A percentile compares a stretch with the other conserved stretches of the same genome.
phyloP scores from a whole-genome alignment of 2,888 invertebrate genomes.

The Caenorhabditis sp. region DNA sequence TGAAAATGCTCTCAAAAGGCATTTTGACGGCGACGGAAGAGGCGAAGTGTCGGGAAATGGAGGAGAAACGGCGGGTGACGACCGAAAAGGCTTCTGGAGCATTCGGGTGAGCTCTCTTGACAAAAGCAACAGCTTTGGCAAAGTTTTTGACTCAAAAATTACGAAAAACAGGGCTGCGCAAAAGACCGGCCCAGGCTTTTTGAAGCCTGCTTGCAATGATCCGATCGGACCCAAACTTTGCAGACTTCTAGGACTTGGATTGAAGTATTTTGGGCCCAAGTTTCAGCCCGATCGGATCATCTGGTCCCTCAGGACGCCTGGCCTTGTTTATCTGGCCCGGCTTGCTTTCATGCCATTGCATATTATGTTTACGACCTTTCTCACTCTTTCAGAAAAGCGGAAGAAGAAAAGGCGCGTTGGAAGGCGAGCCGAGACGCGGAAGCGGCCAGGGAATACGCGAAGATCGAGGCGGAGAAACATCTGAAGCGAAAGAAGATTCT shows the following conservation, averaged over 20 bases:
- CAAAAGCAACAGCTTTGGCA: too few relatives aligned
- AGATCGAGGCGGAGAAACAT: constrained; percentile 60
- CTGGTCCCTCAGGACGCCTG: too few relatives aligned
- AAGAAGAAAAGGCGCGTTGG: constrained; percentile 73
- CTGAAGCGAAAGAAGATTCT: constrained; percentile 56
- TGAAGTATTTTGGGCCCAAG: too few relatives aligned
- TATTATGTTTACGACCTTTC: too few relatives aligned
- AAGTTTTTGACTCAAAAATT: background rate
- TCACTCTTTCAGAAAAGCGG: constrained; percentile 66
- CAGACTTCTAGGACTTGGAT: too few relatives aligned
- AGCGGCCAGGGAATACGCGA: constrained; percentile 61
- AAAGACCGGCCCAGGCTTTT: too few relatives aligned
- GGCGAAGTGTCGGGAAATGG: constrained; percentile 56
- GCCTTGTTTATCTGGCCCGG: too few relatives aligned
- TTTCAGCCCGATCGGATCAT: too few relatives aligned
- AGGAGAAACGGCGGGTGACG: constrained; percentile 54
- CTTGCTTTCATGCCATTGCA: too few relatives aligned
- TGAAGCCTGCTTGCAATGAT: too few relatives aligned
- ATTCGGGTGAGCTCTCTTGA: constrained; percentile 46
- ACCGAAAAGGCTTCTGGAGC: constrained; percentile 56
- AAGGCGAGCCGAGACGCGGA: constrained; percentile 69
- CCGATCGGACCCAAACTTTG: too few relatives aligned
- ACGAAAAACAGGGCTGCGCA: too few relatives aligned
- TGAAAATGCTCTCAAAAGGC: constrained; percentile 64
- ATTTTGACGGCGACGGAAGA: constrained; percentile 58